Base-by-base conservation (phyloP, 2,797 vertebrate species). In the Platyrinchus mystaceus region DNA sequence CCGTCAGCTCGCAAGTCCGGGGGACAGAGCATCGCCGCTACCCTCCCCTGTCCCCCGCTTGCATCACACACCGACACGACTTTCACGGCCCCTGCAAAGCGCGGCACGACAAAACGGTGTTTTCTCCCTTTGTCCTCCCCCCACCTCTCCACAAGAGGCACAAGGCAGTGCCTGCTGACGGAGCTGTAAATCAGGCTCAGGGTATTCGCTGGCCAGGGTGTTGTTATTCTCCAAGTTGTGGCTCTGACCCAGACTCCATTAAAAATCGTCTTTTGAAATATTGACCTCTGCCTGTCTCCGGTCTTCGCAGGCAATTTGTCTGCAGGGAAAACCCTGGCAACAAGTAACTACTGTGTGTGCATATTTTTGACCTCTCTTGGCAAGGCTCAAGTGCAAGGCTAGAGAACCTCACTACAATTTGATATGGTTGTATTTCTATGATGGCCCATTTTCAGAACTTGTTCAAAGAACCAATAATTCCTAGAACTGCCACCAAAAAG, bases 11-110 rank as follows among this genome's bases (percentile, higher is more conserved):
- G 10, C n/a, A 1, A 2, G 2, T 17, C 44, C 2, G 2, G n/a
- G 10, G 30, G 4, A 63, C 7, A 18, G 7, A 22, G 18, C 53
- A 8, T 37, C 19, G 5, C 37, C 0, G 0, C 14, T 30, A 2
- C 27, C 56, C 4, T 47, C 34, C 55, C 32, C 27, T 47, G n/a
- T 53, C 9, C 3, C 8, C 37, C 24, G 0, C 19, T 24, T 7
- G 3, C 53, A 21, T 28, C 28, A 3, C 28, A 3, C 50, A 19
- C 26, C 4, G 34, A 43, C 30, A 12, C 19, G 46, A 22, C 18
- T 60, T 21, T 14, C n/a, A 5, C 3, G 28, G 41, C 17, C 64
- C 52, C 13, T 12, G 43, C 47, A 14, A 62, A 74, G 24, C 5
- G 8, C 2, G 15, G 9, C 18, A 2, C 2, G 28, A 23, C 6